These are phyloP conservation scores for Scaeva pyrastri DNA, from an alignment of 2,888 invertebrate species.

Conservation along the genomic window DNA sequence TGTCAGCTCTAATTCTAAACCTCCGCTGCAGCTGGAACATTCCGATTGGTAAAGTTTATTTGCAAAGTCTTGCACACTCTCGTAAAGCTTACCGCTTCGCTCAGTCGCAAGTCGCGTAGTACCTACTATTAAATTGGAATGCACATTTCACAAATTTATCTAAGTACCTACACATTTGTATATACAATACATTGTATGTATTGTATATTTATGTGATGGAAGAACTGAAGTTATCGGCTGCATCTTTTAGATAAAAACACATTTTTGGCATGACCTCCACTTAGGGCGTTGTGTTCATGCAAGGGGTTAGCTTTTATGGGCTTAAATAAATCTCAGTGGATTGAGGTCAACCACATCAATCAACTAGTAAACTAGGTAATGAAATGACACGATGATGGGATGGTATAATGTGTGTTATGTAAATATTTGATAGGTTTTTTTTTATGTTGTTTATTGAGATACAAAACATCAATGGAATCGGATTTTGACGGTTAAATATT, in stretches of 20 bases:
- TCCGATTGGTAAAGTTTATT: constrained; percentile 51
- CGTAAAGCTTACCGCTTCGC: constrained; percentile 18
- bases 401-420: background rate
- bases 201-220: constrained; percentile 9
- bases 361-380: background rate
- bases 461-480: background rate
- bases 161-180: background rate
- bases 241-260: constrained; percentile 31
- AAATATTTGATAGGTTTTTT: background rate
- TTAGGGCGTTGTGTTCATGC: background rate
- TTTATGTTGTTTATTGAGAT: background rate
- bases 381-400: background rate
- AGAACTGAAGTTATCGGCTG: constrained; percentile 29
- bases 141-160: background rate
- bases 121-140: constrained; percentile 29
- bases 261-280: constrained; percentile 5
- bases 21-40: constrained; percentile 22
- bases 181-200: no score
- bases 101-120: constrained; percentile 17
- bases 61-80: constrained; percentile 47
- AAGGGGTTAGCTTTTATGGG: constrained; percentile 23
- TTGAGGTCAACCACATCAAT: constrained; percentile 4
- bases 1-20: background rate
- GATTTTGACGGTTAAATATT: no score
- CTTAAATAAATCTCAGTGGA: constrained; percentile 16